phyloP scores from a whole-genome alignment of 1,140 invertebrate genomes.

The Brachionus paranguensis region DNA sequence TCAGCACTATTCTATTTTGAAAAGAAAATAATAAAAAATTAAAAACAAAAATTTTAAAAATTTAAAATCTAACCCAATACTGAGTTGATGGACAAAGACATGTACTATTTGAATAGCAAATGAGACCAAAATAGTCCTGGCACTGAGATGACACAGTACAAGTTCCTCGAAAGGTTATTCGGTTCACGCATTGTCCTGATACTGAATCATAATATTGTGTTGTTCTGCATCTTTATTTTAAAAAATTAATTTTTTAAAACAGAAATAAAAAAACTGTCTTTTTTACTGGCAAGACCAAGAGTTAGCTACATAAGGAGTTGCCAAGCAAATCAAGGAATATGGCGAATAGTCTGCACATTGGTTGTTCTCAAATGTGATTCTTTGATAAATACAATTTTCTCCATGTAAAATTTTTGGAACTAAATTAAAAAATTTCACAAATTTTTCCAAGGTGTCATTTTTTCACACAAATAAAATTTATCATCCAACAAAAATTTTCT shows the following conservation, averaged over 20 bases:
- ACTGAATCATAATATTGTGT: neutral
- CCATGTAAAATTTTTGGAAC: neutral
- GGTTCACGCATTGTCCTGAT: neutral
- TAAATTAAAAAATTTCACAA: neutral
- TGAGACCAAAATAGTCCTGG: neutral
- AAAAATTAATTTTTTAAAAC: neutral
- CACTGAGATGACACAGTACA: neutral
- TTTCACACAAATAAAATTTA: too few relatives aligned
- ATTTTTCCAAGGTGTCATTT: neutral
- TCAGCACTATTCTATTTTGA: too few relatives aligned
- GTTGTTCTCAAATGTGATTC: neutral
- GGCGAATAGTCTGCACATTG: neutral
- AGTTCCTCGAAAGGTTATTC: neutral
- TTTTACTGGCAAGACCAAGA: neutral
- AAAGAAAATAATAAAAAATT: too few relatives aligned
- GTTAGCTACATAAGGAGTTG: neutral
- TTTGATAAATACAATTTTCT: neutral
- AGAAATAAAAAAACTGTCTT: neutral
- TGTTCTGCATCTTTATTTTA: neutral
- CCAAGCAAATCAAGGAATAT: neutral
- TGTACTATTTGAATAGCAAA: neutral
- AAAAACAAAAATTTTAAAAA: too few relatives aligned
- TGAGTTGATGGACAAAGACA: neutral
- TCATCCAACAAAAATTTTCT: too few relatives aligned
- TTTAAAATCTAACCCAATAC: neutral